Evolutionary conservation across 30 jellyfish, hydroid and myxozoan species (phyloP), one percentile per base, ranked within the genome.

Genomic region (Pseudorhiza aurosa): DNA sequence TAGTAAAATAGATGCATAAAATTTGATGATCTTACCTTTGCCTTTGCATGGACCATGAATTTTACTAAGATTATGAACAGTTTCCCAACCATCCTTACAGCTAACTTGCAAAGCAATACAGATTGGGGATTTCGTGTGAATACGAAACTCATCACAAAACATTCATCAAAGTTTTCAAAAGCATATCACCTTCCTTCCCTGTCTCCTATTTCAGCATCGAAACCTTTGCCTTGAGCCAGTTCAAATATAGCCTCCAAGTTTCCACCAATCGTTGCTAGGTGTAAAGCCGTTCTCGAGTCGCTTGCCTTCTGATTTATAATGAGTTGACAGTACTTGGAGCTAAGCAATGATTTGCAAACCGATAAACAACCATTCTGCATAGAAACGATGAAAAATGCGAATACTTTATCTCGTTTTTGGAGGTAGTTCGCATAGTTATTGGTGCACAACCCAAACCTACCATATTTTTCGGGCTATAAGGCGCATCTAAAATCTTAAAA

Each of bases 211-310:
- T 84, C 88, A 58, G 86, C 47, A 45, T 72, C 81, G 31, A 72
- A 70, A 22, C 88, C 83, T 18, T 26, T 39, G 32, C 65, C 80
- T 62, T 84, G 95, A 8, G 95, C 60, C 18, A 84, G 65, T 64
- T 71, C 88, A 37, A 84, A 84, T 4, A 84, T 62, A 11, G 72
- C 88, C 17, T 64, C 95, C 28, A 84, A 45, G 62, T 84, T 44
- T 14, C 95, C 88, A 14, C 83, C 95, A 17, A 68, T 68, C 22
- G 95, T 81, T 3, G 95, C 95, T 14, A 84, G 49, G 58, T 84
- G 95, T 55, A 84, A 46, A 28, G 95, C 82, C 14, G 95, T 70
- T 44, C 63, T 71, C 9, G 68, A 56, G 27, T 32, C 84, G 21
- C 27, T 44, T 70, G 73, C 50, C 32, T 40, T 59, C 77, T 62